A percentile compares a stretch with the other conserved stretches of the same genome.
Conservation (phyloP, 2,113 vertebrate species). For the Pterocles burchelli region DNA sequence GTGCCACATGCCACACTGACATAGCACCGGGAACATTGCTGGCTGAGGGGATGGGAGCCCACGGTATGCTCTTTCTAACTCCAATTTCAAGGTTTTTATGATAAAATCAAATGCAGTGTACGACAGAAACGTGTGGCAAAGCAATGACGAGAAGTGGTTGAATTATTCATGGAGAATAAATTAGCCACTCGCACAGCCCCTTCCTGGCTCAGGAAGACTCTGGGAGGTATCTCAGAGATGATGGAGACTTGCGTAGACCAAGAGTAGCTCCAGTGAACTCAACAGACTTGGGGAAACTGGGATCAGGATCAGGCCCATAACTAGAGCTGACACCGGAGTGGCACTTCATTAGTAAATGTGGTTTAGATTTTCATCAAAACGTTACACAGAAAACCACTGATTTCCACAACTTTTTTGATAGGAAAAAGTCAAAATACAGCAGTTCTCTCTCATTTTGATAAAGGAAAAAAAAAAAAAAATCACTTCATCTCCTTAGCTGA, state of each 20-base stretch:
- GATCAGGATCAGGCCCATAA: neutral
- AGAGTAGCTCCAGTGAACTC: neutral
- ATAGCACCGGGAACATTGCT: neutral
- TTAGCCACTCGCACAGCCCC: neutral
- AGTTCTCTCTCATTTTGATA: neutral
- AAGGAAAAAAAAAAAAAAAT: neutral
- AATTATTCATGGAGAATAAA: constrained; percentile 34
- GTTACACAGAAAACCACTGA: neutral
- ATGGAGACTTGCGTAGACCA: neutral
- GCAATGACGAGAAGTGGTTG: neutral
- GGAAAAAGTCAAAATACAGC: constrained; percentile 24
- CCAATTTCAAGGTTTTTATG: neutral
- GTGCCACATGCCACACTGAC: fast-evolving
- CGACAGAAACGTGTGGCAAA: neutral
- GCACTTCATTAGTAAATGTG: neutral
- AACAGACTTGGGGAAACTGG: neutral
- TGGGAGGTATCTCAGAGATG: neutral
- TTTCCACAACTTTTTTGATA: constrained; percentile 9
- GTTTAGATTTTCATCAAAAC: neutral
- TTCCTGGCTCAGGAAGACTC: neutral
- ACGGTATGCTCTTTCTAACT: neutral
- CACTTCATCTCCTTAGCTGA: neutral
- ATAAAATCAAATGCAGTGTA: neutral
- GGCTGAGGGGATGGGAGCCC: neutral
- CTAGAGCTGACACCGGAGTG: neutral